A percentile compares a stretch with the other conserved stretches of the same genome.
Conservation (phyloP, 2,797 vertebrate genomes). For the Notoglanidium macrostoma region DNA sequence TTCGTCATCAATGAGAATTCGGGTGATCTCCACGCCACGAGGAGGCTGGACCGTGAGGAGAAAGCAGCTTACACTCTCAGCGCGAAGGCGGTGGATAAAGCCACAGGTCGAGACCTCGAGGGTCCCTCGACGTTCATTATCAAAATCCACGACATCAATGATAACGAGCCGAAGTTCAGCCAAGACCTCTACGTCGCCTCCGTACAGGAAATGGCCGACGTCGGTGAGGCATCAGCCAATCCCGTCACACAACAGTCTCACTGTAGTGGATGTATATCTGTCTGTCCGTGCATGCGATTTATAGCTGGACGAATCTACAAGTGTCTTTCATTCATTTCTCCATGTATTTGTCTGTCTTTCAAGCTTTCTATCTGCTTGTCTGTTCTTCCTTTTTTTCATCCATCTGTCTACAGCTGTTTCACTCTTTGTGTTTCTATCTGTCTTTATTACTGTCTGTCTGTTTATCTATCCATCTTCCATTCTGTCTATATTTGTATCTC, state of each 20-base stretch:
- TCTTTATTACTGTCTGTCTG: not conserved
- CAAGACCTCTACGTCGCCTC: slow-evolving; percentile 84
- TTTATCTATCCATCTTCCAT: not conserved
- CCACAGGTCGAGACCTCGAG: slow-evolving; percentile 87
- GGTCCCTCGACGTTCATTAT: slow-evolving; percentile 94
- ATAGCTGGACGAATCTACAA: not conserved
- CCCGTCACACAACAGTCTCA: not conserved
- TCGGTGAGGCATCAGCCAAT: slow-evolving; percentile 76
- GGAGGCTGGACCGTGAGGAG: slow-evolving; percentile 94
- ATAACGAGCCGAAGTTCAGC: slow-evolving; percentile 92
- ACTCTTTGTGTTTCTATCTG: not conserved
- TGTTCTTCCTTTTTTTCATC: not conserved
- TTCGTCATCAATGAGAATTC: slow-evolving; percentile 94
- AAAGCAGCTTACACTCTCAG: slow-evolving; percentile 90
- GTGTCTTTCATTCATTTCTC: not conserved
- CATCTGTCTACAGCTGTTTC: not conserved
- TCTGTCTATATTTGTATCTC: not conserved
- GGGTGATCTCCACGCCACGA: slow-evolving; percentile 94
- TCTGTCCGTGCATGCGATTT: not conserved
- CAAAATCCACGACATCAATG: slow-evolving; percentile 98
- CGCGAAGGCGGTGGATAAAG: slow-evolving; percentile 90
- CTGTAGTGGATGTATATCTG: not conserved
- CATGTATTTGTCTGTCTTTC: not conserved
- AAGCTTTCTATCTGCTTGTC: not conserved
- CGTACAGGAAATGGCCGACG: slow-evolving; percentile 92